These are phyloP conservation scores for Cotesia glomerata DNA, from an alignment of 1,140 invertebrate species.

Conservation along the genomic window DNA sequence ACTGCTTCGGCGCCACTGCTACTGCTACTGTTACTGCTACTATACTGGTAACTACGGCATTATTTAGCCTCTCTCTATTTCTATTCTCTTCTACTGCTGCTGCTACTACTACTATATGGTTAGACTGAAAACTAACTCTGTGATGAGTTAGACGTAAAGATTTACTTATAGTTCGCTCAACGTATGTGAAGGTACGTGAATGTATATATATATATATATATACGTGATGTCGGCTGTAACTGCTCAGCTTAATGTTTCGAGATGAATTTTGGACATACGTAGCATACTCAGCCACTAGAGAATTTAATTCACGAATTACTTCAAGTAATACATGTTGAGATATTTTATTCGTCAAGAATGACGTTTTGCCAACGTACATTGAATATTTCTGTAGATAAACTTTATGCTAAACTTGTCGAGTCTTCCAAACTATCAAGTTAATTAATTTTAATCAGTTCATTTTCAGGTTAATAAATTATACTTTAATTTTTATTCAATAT, in stretches of 20 bases:
- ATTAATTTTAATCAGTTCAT: no score
- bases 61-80: no score
- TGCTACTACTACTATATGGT: background rate
- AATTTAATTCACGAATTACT: conserved; percentile 19
- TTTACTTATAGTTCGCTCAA: no score
- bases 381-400: background rate
- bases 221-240: background rate
- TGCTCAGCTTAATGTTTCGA: background rate
- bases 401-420: background rate
- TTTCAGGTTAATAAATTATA: no score
- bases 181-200: no score
- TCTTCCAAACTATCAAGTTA: background rate
- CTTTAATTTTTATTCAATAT: no score
- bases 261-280: conserved; percentile 20
- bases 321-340: background rate
- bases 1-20: background rate
- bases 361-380: background rate
- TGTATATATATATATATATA: no score
- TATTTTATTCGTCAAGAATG: conserved; percentile 1
- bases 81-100: background rate
- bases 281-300: conserved; percentile 17
- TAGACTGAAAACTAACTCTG: background rate
- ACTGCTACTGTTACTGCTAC: background rate
- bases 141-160: conserved; percentile 9
- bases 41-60: background rate